Evolutionary conservation across 2,888 invertebrate species (phyloP).

Genomic region (Meghimatium bilineatum): DNA sequence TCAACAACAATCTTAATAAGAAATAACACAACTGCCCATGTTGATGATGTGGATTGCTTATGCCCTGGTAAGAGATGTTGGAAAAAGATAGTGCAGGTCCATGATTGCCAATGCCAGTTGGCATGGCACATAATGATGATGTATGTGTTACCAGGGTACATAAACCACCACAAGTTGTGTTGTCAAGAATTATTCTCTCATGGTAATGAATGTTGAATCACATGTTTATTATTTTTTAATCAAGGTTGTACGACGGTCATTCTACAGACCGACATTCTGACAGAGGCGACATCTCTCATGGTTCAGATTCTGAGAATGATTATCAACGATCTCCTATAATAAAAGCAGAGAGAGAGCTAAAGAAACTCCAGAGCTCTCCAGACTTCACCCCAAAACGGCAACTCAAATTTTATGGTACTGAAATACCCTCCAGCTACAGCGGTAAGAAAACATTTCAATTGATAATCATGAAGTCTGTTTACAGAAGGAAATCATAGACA

Average conservation of each 20-base stretch:
- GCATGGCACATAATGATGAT: no score
- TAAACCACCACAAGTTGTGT: no score
- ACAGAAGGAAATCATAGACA: no score
- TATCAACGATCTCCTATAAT: conserved; percentile 61
- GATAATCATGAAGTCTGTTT: no score
- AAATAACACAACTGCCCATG: no score
- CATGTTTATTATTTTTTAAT: neutral
- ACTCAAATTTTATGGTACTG: conserved; percentile 68
- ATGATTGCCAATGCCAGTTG: no score
- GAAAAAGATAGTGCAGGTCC: no score
- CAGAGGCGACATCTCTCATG: neutral
- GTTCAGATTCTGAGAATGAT: conserved; percentile 34
- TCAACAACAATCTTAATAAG: no score
- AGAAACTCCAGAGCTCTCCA: conserved; percentile 59
- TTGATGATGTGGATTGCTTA: no score
- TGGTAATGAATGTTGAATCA: neutral
- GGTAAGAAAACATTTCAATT: neutral
- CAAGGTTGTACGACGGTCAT: conserved; percentile 1
- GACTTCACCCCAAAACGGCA: conserved; percentile 59
- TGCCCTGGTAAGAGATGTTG: no score
- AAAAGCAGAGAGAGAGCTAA: conserved; percentile 66
- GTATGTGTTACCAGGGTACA: no score
- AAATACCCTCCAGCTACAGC: conserved; percentile 47
- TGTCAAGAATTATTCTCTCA: no score
- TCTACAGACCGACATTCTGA: neutral